These are phyloP conservation scores for Notothenia coriiceps DNA, from an alignment of 2,113 vertebrate species.

Conservation along the genomic window DNA sequence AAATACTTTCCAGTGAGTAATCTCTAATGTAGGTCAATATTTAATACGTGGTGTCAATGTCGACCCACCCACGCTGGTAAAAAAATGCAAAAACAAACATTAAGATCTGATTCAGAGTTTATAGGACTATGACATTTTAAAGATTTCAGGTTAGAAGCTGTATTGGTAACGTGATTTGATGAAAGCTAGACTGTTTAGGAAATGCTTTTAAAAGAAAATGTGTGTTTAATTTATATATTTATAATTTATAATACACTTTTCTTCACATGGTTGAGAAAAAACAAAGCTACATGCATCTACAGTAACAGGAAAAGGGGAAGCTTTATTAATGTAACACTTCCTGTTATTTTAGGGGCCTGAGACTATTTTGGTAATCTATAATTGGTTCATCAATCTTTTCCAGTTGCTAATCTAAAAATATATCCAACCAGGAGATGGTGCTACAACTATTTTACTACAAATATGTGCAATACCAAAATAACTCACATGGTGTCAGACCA, in stretches of 20 bases:
- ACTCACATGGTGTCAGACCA: conserved; percentile 43
- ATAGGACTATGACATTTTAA: too few species aligned
- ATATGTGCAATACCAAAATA: conserved; percentile 23
- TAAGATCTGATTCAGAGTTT: conserved; percentile 16
- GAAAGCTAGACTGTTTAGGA: neutral
- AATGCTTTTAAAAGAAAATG: neutral
- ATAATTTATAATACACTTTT: neutral
- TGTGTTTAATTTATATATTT: neutral
- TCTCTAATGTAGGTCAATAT: conserved; percentile 41
- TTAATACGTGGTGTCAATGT: conserved; percentile 19
- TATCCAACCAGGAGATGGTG: conserved; percentile 41
- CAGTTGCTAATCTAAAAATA: neutral
- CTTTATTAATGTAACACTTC: neutral
- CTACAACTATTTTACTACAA: neutral
- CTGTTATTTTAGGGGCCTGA: neutral
- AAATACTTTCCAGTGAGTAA: conserved; percentile 60
- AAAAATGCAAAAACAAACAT: conserved; percentile 37
- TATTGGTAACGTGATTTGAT: too few species aligned
- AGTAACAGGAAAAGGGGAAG: neutral
- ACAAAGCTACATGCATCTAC: neutral
- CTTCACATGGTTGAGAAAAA: neutral
- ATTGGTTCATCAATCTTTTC: neutral
- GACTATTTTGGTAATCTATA: neutral
- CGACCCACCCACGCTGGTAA: conserved; percentile 18
- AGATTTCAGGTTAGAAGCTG: too few species aligned